A percentile compares a stretch with the other conserved stretches of the same genome.
Evolutionary conservation across 2,888 invertebrate species (phyloP).

Genomic region (Hololepta plana): DNA sequence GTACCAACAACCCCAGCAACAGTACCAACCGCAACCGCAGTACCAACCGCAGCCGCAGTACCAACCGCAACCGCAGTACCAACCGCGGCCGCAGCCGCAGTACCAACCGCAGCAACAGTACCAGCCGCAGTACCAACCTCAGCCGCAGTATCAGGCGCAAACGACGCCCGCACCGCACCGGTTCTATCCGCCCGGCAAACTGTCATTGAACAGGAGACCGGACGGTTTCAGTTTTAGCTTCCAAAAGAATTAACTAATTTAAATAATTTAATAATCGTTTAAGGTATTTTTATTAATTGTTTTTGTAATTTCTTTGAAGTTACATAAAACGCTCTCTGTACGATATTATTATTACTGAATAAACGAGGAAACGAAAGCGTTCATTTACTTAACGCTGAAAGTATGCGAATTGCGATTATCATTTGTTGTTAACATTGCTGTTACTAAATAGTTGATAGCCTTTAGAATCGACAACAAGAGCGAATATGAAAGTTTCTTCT

Average conservation of each 20-base stretch:
- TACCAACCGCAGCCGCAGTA: constrained; percentile 16
- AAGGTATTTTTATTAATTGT: too few relatives aligned
- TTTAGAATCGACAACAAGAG: too few relatives aligned
- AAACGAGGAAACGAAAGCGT: too few relatives aligned
- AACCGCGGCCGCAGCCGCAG: constrained; percentile 22
- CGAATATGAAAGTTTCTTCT: too few relatives aligned
- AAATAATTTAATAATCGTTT: too few relatives aligned
- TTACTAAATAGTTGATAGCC: too few relatives aligned
- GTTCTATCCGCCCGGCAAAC: constrained; percentile 72
- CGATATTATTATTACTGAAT: too few relatives aligned
- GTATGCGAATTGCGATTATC: too few relatives aligned
- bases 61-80: constrained; percentile 12
- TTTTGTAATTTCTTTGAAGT: too few relatives aligned
- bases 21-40: constrained; percentile 20
- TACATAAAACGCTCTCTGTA: too few relatives aligned
- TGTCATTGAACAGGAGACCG: constrained; percentile 69
- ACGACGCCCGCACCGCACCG: constrained; percentile 54
- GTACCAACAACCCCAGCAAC: constrained; percentile 29
- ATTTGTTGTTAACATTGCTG: too few relatives aligned
- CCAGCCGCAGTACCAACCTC: constrained; percentile 14
- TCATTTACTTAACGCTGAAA: too few relatives aligned
- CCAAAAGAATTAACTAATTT: constrained; percentile 38
- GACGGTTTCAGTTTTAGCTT: constrained; percentile 79
- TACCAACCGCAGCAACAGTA: constrained; percentile 24
- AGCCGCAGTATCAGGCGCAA: constrained; percentile 30